phyloP scores from a whole-genome alignment of 2,888 invertebrate genomes.

The Drosophila infuscata region DNA sequence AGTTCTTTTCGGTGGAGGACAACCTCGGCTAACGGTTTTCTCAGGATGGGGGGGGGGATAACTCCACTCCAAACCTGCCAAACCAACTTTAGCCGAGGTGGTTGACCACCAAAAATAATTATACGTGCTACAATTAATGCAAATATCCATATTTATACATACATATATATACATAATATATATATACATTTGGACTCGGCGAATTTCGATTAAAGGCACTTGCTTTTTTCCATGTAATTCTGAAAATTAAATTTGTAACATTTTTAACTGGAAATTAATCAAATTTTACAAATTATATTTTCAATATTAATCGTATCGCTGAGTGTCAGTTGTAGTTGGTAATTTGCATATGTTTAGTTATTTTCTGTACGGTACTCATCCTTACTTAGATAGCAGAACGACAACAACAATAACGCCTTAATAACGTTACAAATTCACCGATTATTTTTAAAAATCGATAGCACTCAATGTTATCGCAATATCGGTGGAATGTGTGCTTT shows the following conservation, averaged over 20 bases:
- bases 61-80: not conserved
- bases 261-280: too few relatives aligned
- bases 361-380: not conserved
- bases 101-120: too few relatives aligned
- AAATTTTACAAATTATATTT: too few relatives aligned
- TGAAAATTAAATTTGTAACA: too few relatives aligned
- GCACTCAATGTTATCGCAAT: not conserved
- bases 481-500: constrained; percentile 23
- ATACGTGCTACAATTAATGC: not conserved
- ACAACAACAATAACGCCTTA: constrained; percentile 18
- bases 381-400: constrained; percentile 14
- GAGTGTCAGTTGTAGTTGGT: constrained; percentile 1
- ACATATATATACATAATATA: constrained; percentile 11
- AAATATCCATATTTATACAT: constrained; percentile 9
- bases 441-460: constrained; percentile 1
- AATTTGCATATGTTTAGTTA: constrained; percentile 6
- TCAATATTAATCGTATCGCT: too few relatives aligned
- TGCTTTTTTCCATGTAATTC: too few relatives aligned
- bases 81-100: not conserved
- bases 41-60: not conserved
- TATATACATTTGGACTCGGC: too few relatives aligned
- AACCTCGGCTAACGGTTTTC: not conserved
- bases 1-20: not conserved
- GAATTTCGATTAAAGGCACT: too few relatives aligned
- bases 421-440: constrained; percentile 5